Base-by-base conservation (phyloP, 2,888 invertebrate species). In the Brachyptera putata region DNA sequence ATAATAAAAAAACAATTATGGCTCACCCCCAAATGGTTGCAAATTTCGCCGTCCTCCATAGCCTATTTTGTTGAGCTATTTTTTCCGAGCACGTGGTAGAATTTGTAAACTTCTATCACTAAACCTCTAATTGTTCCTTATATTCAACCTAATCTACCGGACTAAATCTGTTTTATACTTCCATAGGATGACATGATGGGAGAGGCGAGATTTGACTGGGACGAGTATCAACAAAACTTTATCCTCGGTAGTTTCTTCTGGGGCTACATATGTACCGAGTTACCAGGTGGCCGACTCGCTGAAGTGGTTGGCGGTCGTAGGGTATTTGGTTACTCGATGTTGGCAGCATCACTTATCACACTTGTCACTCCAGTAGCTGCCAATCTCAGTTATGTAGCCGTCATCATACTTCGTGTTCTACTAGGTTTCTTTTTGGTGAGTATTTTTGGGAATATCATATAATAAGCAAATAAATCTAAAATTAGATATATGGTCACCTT, bases 181-280 rank as follows among this genome's bases (percentile, higher is more conserved):
- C 30, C 46, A n/a, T 60, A 67, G 67, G 66, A 66, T 18, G 46
- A 14, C 7, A 24, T 57, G 3, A 66, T 67, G 4, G 57, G 61
- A 3, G 69, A 69, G 56, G 69, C 70, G 4, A 81, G 82, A 64
- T 93, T 89, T 75, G 73, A 82, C 21, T 94, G 93, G 93, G 83
- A 87, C 72, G 83, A 84, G 61, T 83, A 86, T 68, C 83, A 89
- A 69, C 87, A 87, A 71, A 93, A 93, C 69, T 80, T 86, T 62
- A 83, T 94, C 43, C 79, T 92, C 24, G 91, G 92, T 39, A 86
- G 87, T 69, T 95, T 95, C 81, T 95, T 91, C 80, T 94, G 91
- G 88, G 94, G 94, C 11, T 94, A 95, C 75, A 84, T 94, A 48
- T 80, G 91, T 62, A 93, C 93, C 64, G 94, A 94, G 75, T 76